Percentiles rank a stretch among this genome's conserved stretches.
These are phyloP conservation scores for Trissolcus basalis DNA, from an alignment of 1,140 invertebrate species.

Conservation along the genomic window DNA sequence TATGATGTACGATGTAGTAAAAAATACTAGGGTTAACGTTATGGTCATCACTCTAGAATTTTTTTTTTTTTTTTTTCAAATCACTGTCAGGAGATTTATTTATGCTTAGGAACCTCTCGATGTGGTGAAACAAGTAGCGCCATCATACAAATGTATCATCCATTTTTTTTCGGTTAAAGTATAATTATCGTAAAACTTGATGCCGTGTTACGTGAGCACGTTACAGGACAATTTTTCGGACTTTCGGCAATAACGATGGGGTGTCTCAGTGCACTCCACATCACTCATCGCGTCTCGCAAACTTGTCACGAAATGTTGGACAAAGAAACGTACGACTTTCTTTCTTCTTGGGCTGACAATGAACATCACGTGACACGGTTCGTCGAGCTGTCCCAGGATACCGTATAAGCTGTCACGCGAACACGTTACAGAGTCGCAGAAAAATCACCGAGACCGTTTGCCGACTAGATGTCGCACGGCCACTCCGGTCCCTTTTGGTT, in stretches of 20 bases:
- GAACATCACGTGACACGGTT: conserved; percentile 35
- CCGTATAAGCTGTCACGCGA: conserved; percentile 35
- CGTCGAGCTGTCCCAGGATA: conserved; percentile 30
- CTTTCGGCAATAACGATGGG: conserved; percentile 4
- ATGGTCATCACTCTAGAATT: neutral
- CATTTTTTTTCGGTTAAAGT: neutral
- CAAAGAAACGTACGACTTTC: conserved; percentile 39
- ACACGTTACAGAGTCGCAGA: conserved; percentile 21
- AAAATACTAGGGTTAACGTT: too few relatives aligned
- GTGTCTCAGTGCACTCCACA: conserved; percentile 17
- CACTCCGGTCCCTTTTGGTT: conserved; percentile 15
- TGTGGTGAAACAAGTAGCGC: neutral
- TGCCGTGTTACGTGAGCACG: conserved; percentile 1
- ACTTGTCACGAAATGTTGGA: conserved; percentile 37
- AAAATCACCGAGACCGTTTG: conserved; percentile 44
- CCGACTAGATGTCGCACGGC: conserved; percentile 22
- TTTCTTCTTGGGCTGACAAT: conserved; percentile 33
- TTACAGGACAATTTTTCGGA: neutral
- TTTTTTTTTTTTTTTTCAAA: neutral
- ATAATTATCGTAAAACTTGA: conserved; percentile 19
- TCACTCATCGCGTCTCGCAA: conserved; percentile 35
- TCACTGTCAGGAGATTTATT: neutral
- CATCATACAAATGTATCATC: conserved; percentile 12
- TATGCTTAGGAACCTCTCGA: neutral
- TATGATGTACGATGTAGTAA: too few relatives aligned